These are phyloP conservation scores for Dermatemys mawii DNA, from an alignment of 2,113 vertebrate genomes.

Conservation along the genomic window DNA sequence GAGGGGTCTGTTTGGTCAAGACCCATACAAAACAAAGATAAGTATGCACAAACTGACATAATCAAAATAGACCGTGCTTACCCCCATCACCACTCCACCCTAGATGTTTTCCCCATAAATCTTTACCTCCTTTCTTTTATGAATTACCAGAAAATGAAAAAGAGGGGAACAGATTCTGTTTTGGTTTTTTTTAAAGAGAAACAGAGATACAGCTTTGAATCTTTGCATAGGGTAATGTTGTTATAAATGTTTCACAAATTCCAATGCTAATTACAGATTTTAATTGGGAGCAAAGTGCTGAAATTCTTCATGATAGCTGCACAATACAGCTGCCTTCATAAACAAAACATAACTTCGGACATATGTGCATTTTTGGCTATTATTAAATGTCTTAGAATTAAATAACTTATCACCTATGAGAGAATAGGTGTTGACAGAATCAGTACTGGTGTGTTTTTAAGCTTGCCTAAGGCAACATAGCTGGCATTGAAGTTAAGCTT, in stretches of 20 bases:
- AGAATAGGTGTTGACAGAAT: constrained; percentile 44
- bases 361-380: constrained; percentile 29
- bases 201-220: too few species aligned
- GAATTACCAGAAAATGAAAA: constrained; percentile 56
- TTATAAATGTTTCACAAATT: constrained; percentile 34
- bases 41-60: constrained; percentile 67
- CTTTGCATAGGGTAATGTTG: background rate
- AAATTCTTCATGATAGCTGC: background rate
- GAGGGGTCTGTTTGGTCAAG: constrained; percentile 70
- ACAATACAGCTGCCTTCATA: background rate
- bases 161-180: background rate
- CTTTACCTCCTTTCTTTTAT: constrained; percentile 68
- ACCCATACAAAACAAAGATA: constrained; percentile 68
- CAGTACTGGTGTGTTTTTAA: constrained; percentile 45
- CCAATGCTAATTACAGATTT: constrained; percentile 36
- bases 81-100: background rate
- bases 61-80: constrained; percentile 68
- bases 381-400: constrained; percentile 20
- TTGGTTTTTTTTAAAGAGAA: too few species aligned
- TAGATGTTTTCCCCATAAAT: constrained; percentile 62
- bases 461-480: background rate
- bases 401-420: constrained; percentile 38
- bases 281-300: constrained; percentile 28
- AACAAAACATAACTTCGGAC: constrained; percentile 43
- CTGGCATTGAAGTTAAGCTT: constrained; percentile 39